Evolutionary conservation across 2,888 invertebrate species (phyloP), one percentile per base, ranked within the genome.

Genomic region (Diarsia rubi): DNA sequence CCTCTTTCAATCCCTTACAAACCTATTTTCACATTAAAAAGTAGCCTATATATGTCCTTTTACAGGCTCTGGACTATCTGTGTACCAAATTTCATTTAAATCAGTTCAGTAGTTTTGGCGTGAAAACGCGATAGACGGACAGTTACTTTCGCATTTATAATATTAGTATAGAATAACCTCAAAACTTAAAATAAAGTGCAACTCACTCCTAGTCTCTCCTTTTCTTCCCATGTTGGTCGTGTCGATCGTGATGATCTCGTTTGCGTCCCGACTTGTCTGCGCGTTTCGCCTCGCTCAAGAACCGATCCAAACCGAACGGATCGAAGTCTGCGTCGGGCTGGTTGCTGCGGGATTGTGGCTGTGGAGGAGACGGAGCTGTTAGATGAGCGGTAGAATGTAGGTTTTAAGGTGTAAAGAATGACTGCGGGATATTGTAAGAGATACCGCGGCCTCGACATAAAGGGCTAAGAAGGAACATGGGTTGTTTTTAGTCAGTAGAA

Each of bases 241-340:
- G 92, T 12, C 92, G 85, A 73, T 95, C 94, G 92, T 95, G 93
- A 69, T 94, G 94, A 86, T 96, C 95, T 0, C 95, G 85, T 83
- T 95, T 95, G 69, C 95, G 88, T 0, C 90, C 91, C 0, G 95
- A 94, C 89, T 97, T 97, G 90, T 97, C 98, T 0, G 98, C 98
- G 79, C 98, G 98, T 93, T 99, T 99, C 74, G 99, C 99, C 94
- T 99, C 99, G 88, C 98, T 98, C 97, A 99, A 98, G 97, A 99
- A 99, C 96, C 99, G 99, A 97, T 99, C 99, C 90, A 99, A 97
- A 93, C 99, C 99, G 95, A 99, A 99, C 82, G 99, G 99, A 98
- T 99, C 99, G 88, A 96, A 93, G 86, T 97, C 97, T 1, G 95
- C 95, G 57, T 96, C 96, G 16, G 97, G 88, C 57, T 92, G 92